These are phyloP conservation scores for Caranx ignobilis DNA, from an alignment of 2,113 vertebrate genomes.

Conservation along the genomic window DNA sequence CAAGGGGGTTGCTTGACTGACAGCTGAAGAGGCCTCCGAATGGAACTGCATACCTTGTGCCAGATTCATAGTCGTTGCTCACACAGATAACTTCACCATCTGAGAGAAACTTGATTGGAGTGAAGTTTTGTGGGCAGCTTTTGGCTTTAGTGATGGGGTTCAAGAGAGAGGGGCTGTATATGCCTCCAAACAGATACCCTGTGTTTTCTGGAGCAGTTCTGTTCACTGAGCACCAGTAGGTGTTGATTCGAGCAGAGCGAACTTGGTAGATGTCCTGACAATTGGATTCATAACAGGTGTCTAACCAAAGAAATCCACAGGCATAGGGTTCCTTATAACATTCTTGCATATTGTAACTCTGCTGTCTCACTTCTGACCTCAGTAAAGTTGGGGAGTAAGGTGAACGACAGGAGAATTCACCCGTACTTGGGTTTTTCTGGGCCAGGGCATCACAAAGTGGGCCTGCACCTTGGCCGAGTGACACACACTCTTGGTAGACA, in stretches of 20 bases:
- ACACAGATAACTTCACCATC: constrained; percentile 87
- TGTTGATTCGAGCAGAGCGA: constrained; percentile 80
- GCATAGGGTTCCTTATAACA: constrained; percentile 69
- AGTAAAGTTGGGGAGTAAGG: constrained; percentile 81
- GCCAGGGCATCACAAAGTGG: constrained; percentile 81
- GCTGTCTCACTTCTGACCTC: constrained; percentile 84
- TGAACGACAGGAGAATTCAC: constrained; percentile 83
- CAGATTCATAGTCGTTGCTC: constrained; percentile 87
- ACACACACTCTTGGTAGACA: constrained; percentile 85
- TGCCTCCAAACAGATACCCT: constrained; percentile 91
- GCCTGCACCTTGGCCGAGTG: constrained; percentile 58
- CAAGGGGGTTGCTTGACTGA: constrained; percentile 85
- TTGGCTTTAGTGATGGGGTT: constrained; percentile 88
- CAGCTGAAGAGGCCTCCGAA: constrained; percentile 96
- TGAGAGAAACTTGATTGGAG: constrained; percentile 82
- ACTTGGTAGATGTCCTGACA: constrained; percentile 86
- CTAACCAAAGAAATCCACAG: constrained; percentile 46
- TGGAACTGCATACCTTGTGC: constrained; percentile 78
- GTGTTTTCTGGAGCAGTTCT: constrained; percentile 59
- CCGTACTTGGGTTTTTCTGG: constrained; percentile 89
- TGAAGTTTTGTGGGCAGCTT: constrained; percentile 84
- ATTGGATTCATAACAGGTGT: accelerated
- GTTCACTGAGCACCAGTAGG: constrained; percentile 86
- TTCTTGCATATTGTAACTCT: constrained; percentile 84
- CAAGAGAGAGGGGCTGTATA: constrained; percentile 81